phyloP scores from a whole-genome alignment of 2,888 invertebrate genomes.

The Orchesellides sinensis region DNA sequence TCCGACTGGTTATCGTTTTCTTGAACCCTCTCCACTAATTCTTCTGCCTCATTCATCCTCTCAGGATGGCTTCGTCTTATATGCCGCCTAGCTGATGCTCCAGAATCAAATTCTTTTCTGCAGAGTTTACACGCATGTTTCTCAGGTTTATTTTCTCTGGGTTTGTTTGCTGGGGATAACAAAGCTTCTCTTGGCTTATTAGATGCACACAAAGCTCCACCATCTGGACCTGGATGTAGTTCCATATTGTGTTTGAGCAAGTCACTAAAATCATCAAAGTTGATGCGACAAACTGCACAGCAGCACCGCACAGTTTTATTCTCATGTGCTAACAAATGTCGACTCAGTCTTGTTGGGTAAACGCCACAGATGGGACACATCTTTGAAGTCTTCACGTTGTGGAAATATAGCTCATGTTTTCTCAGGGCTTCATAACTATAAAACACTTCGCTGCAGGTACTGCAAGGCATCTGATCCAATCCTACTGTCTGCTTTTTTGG shows the following conservation, averaged over 20 bases:
- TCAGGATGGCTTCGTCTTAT: slow-evolving; percentile 12
- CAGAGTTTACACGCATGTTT: slow-evolving; percentile 5
- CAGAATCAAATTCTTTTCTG: neutral
- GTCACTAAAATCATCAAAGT: slow-evolving; percentile 33
- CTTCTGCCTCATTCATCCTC: neutral
- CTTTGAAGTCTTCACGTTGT: slow-evolving; percentile 38
- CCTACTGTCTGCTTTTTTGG: neutral
- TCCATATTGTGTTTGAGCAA: slow-evolving; percentile 46
- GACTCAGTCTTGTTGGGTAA: slow-evolving; percentile 40
- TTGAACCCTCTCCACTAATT: neutral
- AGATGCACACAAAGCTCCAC: slow-evolving; percentile 17
- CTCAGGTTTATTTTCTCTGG: neutral
- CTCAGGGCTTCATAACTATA: slow-evolving; percentile 34
- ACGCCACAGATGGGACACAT: slow-evolving; percentile 59
- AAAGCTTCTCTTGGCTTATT: neutral
- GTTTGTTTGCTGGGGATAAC: slow-evolving; percentile 8
- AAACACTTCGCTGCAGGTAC: slow-evolving; percentile 43
- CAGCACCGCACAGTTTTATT: slow-evolving; percentile 50
- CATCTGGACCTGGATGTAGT: slow-evolving; percentile 29
- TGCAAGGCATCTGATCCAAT: slow-evolving; percentile 42
- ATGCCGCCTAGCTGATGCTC: neutral
- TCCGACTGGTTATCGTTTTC: neutral
- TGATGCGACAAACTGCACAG: slow-evolving; percentile 42
- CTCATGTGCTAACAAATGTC: slow-evolving; percentile 53
- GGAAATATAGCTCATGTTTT: slow-evolving; percentile 53